Base-by-base conservation (phyloP, 2,888 invertebrate genomes). In the Caenorhabditis auriculariae region DNA sequence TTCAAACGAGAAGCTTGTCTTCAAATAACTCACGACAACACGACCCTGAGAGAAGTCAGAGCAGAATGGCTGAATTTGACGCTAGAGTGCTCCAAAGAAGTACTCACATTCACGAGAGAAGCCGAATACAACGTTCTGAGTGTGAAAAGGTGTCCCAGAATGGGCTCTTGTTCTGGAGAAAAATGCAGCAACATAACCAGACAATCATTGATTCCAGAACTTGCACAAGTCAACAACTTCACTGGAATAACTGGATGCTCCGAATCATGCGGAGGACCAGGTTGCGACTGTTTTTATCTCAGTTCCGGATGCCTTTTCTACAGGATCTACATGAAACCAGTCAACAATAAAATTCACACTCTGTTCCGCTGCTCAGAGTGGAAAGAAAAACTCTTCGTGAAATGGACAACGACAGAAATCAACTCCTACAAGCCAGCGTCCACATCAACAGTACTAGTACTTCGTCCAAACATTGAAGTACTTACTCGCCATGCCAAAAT, bases 271-370 rank as follows among this genome's bases (percentile, higher is more conserved):
- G 47, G 53, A 43, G 46, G 48, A 19, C 6, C 28, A 15, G 53
- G 44, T 12, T 58, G 58, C 24, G 53, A 29, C 4, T 58, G 58
- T 38, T 47, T 53, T n/a, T 47, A 37, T 23, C 41, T 32, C 5
- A 37, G 42, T 21, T 41, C 47, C 6, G 58, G 27, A 41, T 58
- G 58, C 29, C 2, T 58, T 5, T 58, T 58, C 44, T 48, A 53
- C 32, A 4, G 54, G 27, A 47, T 42, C 21, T 53, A 54, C 42
- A 53, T 43, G 2, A 37, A 26, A 41, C 53, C 54, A 35, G 12
- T 15, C 27, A 21, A 21, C 7, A n/a, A 35, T n/a, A 12, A 35
- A 2, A 9, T 23, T 9, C 24, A 23, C 27, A 49, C 49, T 26
- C 43, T 59, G 3, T 59, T 48, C 21, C 15, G 21, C 5, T 59